These are phyloP conservation scores for Rhinolophus sinicus DNA, from an alignment of 2,113 vertebrate species.

Conservation along the genomic window DNA sequence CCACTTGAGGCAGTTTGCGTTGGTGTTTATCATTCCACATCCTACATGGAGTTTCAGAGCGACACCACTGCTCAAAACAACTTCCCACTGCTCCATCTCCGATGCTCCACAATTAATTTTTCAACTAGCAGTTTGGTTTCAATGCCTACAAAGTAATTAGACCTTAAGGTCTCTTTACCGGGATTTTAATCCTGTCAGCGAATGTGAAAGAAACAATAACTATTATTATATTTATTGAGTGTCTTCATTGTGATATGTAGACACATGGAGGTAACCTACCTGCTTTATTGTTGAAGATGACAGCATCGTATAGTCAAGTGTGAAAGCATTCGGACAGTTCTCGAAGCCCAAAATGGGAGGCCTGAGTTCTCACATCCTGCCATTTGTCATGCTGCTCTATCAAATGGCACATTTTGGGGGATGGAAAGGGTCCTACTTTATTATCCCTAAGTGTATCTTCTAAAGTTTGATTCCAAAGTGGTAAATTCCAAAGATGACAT, in stretches of 20 bases:
- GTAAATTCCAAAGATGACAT: background rate
- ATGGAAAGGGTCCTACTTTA: background rate
- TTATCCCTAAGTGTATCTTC: background rate
- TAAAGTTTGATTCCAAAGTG: background rate
- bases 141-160: conserved; percentile 67
- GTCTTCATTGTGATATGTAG: conserved; percentile 15
- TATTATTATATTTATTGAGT: conserved; percentile 72
- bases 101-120: conserved; percentile 58
- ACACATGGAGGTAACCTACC: background rate
- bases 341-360: background rate
- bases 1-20: fast-evolving
- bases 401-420: background rate
- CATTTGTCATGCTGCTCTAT: background rate
- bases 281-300: conserved; percentile 17
- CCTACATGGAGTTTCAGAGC: background rate
- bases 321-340: background rate
- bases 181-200: conserved; percentile 55
- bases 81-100: conserved; percentile 40
- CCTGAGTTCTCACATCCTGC: background rate
- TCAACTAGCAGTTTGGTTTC: conserved; percentile 67
- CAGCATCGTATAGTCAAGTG: background rate
- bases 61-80: conserved; percentile 69
- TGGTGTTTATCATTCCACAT: background rate
- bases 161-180: conserved; percentile 39
- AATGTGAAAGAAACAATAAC: conserved; percentile 68